Evolutionary conservation across 2,113 vertebrate species (phyloP).

Genomic region (Todiramphus chloris): DNA sequence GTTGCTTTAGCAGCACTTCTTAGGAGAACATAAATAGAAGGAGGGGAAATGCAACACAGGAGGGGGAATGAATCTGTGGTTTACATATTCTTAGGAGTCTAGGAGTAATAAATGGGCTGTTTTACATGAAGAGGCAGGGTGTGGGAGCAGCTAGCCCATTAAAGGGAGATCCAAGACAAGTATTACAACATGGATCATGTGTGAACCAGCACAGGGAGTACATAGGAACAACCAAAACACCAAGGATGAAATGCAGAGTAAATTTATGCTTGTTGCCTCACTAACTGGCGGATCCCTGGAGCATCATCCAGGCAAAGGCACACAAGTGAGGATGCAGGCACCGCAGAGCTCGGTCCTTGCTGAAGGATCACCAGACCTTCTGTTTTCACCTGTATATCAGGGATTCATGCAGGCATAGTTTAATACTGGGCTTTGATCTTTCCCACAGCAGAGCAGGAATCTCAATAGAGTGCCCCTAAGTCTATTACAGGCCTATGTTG

Average conservation of each 20-base stretch:
- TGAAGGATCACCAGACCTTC: not conserved
- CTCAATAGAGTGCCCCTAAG: accelerated
- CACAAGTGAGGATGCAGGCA: not conserved
- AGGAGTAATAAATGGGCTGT: not conserved
- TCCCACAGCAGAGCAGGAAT: not conserved
- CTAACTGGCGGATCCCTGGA: not conserved
- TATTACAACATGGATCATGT: not conserved
- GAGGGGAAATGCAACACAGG: slow-evolving; percentile 2
- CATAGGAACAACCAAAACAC: not conserved
- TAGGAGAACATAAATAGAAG: slow-evolving; percentile 46
- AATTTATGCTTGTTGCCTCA: accelerated
- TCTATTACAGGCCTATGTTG: not conserved
- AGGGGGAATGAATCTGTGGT: not conserved
- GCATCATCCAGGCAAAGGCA: not conserved
- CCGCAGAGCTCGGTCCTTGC: accelerated
- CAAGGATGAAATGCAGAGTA: not conserved
- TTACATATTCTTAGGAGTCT: slow-evolving; percentile 5
- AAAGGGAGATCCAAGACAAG: not conserved
- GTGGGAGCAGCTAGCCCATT: not conserved
- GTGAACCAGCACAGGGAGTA: not conserved
- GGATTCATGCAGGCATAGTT: not conserved
- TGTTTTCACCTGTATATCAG: not conserved
- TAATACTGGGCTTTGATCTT: not conserved
- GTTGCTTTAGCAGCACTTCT: slow-evolving; percentile 63
- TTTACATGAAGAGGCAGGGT: slow-evolving; percentile 23